Base-by-base conservation (phyloP, 2,888 invertebrate species). In the Candidula unifasciata region DNA sequence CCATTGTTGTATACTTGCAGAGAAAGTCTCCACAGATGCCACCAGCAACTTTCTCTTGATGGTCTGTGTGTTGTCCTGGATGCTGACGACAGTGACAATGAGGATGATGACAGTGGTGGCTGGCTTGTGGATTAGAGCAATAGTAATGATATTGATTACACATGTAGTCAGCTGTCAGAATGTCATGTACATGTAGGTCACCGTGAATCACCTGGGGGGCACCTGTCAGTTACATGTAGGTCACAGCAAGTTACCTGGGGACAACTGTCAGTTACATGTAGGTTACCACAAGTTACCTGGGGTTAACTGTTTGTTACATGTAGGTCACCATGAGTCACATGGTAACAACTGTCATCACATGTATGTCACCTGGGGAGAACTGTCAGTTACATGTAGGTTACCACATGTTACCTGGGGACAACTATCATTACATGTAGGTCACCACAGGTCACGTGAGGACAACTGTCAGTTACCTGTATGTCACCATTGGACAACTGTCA, bases 11-110 rank as follows among this genome's bases (percentile, higher is more conserved):
- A 21, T 37, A 10, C 6, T 44, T 37, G 37, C 80, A 80, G 80
- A 30, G 54, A 80, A n/a, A 80, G 80, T 54, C 69, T 80, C 69
- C 44, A 69, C 30, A 68, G 80, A 33, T 18, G 0, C 18, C 5
- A 21, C 8, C 52, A 69, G 10, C 44, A 18, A 52, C 37, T 80
- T 8, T 54, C 80, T 30, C 33, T 54, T n/a, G 69, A 80, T 52
- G 54, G 69, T 30, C 68, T 52, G 54, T 69, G 18, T 80, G 69
- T 80, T 69, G 21, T 80, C n/a, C 13, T 52, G 44, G 69, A 68
- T 24, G 3, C 3, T 10, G 37, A 35, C 3, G 80, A n/a, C n/a
- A n/a, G n/a, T n/a, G n/a, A n/a, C n/a, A n/a, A 80, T 33, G 44
- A 44, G 6, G 5, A 66, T 27, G 35, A 21, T 24, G 76, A 54